phyloP scores from a whole-genome alignment of 2,113 vertebrate species.

The Isurus oxyrinchus region DNA sequence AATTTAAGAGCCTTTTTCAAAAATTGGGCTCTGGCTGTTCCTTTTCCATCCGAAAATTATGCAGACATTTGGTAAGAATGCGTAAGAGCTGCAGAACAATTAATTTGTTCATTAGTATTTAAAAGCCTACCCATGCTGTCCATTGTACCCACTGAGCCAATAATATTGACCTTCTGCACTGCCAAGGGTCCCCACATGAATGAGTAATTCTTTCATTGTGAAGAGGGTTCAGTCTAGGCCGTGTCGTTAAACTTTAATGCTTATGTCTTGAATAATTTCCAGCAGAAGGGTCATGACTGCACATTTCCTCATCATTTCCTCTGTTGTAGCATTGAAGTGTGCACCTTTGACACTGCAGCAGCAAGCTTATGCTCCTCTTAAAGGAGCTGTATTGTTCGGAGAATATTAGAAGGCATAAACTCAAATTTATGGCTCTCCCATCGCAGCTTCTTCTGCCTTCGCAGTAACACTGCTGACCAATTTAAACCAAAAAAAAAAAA shows the following conservation, averaged over 20 bases:
- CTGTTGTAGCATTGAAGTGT: constrained; percentile 14
- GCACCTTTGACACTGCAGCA: constrained; percentile 22
- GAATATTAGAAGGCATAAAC: neutral
- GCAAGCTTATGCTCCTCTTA: neutral
- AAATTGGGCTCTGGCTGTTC: neutral
- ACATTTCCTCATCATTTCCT: constrained; percentile 27
- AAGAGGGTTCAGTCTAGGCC: constrained; percentile 2
- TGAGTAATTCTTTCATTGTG: constrained; percentile 25
- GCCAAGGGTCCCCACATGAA: neutral
- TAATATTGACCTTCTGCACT: constrained; percentile 11
- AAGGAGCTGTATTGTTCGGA: neutral
- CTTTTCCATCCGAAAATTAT: neutral
- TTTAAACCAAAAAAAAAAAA: neutral
- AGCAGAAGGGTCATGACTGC: neutral
- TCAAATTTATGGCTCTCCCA: neutral
- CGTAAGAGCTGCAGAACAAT: neutral
- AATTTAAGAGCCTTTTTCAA: neutral
- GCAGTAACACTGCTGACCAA: neutral
- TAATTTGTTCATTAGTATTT: neutral
- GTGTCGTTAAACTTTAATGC: constrained; percentile 1
- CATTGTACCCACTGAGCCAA: neutral
- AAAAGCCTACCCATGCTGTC: neutral
- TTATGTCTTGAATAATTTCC: neutral
- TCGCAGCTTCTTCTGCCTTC: neutral
- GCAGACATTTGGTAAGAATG: neutral